A percentile compares a stretch with the other conserved stretches of the same genome.
These are phyloP conservation scores for Henricia sp. DNA, from an alignment of 53 echinoderm and acorn worm genomes.

Conservation along the genomic window DNA sequence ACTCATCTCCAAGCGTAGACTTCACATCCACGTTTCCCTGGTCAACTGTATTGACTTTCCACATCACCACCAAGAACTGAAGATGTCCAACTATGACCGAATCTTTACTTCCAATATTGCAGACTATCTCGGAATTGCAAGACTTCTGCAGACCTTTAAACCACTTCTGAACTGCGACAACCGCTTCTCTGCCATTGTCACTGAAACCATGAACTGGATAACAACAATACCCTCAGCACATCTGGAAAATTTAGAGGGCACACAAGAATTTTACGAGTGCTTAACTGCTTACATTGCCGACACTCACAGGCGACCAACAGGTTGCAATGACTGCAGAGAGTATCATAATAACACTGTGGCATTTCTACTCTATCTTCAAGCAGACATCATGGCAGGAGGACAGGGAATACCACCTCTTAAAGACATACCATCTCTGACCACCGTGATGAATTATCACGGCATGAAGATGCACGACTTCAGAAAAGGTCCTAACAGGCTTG, in stretches of 20 bases:
- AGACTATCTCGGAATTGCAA: slow-evolving; percentile 30
- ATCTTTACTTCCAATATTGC: slow-evolving; percentile 60
- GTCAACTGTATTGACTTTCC: slow-evolving; percentile 16
- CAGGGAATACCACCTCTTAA: slow-evolving; percentile 6
- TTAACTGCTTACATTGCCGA: not conserved
- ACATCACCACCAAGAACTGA: not conserved
- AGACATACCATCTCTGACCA: slow-evolving; percentile 5
- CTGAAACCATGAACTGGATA: slow-evolving; percentile 46
- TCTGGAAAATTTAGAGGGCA: not conserved
- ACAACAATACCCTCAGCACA: not conserved
- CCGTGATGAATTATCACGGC: slow-evolving; percentile 49
- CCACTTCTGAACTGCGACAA: slow-evolving; percentile 24
- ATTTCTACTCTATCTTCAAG: slow-evolving; percentile 56
- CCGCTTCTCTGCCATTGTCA: slow-evolving; percentile 32
- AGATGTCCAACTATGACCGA: slow-evolving; percentile 41
- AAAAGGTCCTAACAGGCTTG: slow-evolving; percentile 63
- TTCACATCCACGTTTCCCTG: not conserved
- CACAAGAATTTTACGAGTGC: not conserved
- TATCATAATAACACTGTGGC: not conserved
- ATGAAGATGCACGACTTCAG: slow-evolving; percentile 70
- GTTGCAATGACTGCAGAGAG: not conserved
- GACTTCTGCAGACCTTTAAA: slow-evolving; percentile 29
- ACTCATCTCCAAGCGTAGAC: not conserved
- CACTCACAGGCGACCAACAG: not conserved
- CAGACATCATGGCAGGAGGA: slow-evolving; percentile 51